Evolutionary conservation across 2,888 invertebrate species (phyloP).

Genomic region (Belgica antarctica): DNA sequence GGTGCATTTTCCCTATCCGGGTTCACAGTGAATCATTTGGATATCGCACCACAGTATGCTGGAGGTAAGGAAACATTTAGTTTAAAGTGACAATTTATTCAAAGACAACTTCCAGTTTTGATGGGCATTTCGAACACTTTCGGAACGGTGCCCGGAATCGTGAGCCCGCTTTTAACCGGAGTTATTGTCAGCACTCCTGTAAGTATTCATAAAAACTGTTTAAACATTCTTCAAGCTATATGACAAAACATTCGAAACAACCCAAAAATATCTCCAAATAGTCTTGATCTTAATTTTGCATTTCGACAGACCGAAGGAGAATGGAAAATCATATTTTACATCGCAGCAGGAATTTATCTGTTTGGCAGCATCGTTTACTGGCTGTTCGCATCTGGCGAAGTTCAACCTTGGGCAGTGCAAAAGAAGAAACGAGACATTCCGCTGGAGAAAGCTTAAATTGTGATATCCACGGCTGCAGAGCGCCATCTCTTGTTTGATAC

Average conservation of each 20-base stretch:
- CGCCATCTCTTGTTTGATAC: too few relatives aligned
- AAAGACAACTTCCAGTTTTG: too few relatives aligned
- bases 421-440: too few relatives aligned
- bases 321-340: slow-evolving; percentile 85
- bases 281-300: neutral
- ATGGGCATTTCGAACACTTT: slow-evolving; percentile 91
- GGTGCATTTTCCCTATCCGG: slow-evolving; percentile 61
- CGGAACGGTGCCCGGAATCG: slow-evolving; percentile 86
- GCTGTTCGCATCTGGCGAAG: slow-evolving; percentile 70
- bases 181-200: slow-evolving; percentile 61
- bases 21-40: slow-evolving; percentile 81
- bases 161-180: slow-evolving; percentile 80
- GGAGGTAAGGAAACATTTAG: too few relatives aligned
- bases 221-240: neutral
- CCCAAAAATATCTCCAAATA: slow-evolving; percentile 43
- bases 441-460: too few relatives aligned
- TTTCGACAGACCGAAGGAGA: slow-evolving; percentile 65
- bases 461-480: too few relatives aligned
- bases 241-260: neutral
- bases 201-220: neutral
- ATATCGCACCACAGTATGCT: slow-evolving; percentile 88
- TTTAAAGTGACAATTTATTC: too few relatives aligned
- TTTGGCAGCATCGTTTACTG: slow-evolving; percentile 79
- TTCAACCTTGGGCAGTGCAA: slow-evolving; percentile 73
- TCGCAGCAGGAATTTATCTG: slow-evolving; percentile 77